A percentile compares a stretch with the other conserved stretches of the same genome.
phyloP scores from a whole-genome alignment of 1,140 invertebrate species.

The Tetragonula clypearis region DNA sequence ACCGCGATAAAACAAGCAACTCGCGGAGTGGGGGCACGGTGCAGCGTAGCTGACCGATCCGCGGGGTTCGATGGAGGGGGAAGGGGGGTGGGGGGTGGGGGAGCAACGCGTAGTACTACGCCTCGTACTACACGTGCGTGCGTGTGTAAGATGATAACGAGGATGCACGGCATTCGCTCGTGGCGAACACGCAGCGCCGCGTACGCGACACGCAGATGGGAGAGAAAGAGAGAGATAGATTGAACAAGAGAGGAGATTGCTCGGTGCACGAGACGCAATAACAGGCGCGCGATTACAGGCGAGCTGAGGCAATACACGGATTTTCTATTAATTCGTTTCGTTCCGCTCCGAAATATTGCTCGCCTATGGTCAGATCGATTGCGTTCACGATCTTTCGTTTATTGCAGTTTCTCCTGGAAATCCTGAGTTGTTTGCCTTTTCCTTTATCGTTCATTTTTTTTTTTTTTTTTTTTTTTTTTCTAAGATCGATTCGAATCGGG shows the following conservation, averaged over 20 bases:
- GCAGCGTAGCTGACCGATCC: slow-evolving; percentile 38
- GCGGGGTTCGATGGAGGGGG: not conserved
- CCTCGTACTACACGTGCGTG: slow-evolving; percentile 79
- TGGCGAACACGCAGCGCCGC: slow-evolving; percentile 42
- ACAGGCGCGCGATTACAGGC: slow-evolving; percentile 59
- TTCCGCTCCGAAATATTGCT: no score
- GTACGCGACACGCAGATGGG: not conserved
- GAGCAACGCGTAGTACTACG: slow-evolving; percentile 74
- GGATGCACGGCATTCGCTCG: slow-evolving; percentile 66
- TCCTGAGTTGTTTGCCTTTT: no score
- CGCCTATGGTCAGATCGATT: no score
- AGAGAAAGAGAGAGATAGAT: slow-evolving; percentile 27
- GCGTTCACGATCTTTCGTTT: no score
- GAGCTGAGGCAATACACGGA: not conserved
- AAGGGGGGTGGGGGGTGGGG: slow-evolving; percentile 14
- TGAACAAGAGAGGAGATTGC: not conserved
- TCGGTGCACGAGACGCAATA: slow-evolving; percentile 43
- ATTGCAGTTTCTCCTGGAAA: no score
- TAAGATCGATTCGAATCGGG: no score
- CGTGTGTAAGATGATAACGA: slow-evolving; percentile 77
- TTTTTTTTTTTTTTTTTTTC: no score
- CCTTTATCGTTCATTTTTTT: no score
- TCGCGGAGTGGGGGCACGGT: not conserved
- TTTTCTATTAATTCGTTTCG: no score
- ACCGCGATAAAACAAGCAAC: slow-evolving; percentile 58